These are phyloP conservation scores for Anguilla anguilla DNA, from an alignment of 2,797 vertebrate species.

Conservation along the genomic window DNA sequence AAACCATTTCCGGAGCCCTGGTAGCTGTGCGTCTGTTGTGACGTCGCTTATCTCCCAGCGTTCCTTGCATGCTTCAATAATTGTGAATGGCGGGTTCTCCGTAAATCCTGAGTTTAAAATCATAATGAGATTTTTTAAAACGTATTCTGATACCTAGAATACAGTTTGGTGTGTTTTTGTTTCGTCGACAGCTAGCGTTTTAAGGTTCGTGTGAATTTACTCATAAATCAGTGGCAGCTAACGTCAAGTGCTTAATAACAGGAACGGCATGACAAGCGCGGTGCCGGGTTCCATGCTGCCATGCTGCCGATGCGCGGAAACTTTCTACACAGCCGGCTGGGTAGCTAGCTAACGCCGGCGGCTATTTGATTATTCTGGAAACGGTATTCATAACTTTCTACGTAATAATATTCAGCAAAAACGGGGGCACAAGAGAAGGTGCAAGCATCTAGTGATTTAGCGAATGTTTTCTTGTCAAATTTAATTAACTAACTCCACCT, in stretches of 20 bases:
- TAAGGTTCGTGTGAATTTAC: neutral
- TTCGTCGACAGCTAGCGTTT: neutral
- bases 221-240: neutral
- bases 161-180: neutral
- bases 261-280: neutral
- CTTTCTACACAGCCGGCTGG: neutral
- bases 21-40: constrained; percentile 37
- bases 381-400: neutral
- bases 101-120: constrained; percentile 38
- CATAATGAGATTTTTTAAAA: constrained; percentile 26
- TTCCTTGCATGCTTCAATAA: constrained; percentile 64
- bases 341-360: neutral
- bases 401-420: neutral
- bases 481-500: neutral
- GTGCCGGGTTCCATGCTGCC: constrained; percentile 32
- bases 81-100: constrained; percentile 69
- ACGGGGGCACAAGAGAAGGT: neutral
- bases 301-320: constrained; percentile 32
- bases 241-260: neutral
- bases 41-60: constrained; percentile 63
- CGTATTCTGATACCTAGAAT: neutral
- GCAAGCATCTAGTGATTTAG: neutral
- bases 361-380: neutral
- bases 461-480: neutral
- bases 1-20: constrained; percentile 43